Evolutionary conservation across 2,888 invertebrate genomes (phyloP), one percentile per base, ranked within the genome.

Genomic region (Heliothis peltigera): DNA sequence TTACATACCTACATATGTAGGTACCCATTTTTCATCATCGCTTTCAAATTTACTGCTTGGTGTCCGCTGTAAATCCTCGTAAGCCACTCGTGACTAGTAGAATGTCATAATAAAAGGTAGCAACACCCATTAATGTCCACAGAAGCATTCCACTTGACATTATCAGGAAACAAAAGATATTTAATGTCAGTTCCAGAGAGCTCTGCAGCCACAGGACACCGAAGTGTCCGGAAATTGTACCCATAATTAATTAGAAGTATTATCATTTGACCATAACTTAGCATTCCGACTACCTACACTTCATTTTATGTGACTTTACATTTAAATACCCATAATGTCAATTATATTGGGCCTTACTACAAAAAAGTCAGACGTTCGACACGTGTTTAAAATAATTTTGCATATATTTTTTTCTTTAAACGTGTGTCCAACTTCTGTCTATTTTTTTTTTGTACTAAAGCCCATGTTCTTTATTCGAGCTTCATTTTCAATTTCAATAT

Each of bases 81-180:
- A 59, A 76, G 52, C 46, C 55, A 70, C 10, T 56, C 25, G 55
- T 56, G 35, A 43, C 64, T 51, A 21, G 39, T 18, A 44, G 15
- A 55, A 53, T 28, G 46, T 59, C 47, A 71, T 66, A 64, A 66
- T 71, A 63, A 63, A 54, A 71, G 47, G 25, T 54, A 61, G 35
- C n/a, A 12, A 57, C n/a, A 35, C 17, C 61, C 53, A 72, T 72
- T 71, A 59, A 59, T 44, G 67, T 74, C 74, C 22, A 28, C 59
- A 60, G 25, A n/a, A 62, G 44, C 44, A 59, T 76, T 62, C 21
- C 35, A 49, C 44, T 42, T 62, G 64, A 75, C 69, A 62, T 49
- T 77, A 75, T 77, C 64, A 64, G 74, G 35, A 51, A 44, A 59
- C 58, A 35, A 49, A 61, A 68, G 68, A 58, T 72, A 64, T 77